These are phyloP conservation scores for Grantiella picta DNA, from an alignment of 2,113 vertebrate species.

Conservation along the genomic window DNA sequence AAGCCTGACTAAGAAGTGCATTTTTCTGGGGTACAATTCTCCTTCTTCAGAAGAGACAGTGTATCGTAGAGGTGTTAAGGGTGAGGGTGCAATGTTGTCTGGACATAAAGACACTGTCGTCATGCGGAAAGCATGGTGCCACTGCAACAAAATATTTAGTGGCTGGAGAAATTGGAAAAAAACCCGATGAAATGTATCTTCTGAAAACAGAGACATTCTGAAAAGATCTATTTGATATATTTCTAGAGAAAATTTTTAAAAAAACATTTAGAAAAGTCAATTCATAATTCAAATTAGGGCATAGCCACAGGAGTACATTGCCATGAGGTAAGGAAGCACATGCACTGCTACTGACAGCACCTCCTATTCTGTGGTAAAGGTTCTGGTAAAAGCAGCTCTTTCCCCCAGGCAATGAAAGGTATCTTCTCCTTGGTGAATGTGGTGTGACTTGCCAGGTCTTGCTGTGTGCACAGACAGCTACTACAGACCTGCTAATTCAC, in stretches of 20 bases:
- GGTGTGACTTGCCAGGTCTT: neutral
- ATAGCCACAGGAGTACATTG: neutral
- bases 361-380: neutral
- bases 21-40: neutral
- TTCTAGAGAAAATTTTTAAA: neutral
- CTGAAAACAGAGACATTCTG: neutral
- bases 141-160: neutral
- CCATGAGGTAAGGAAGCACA: neutral
- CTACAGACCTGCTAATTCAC: neutral
- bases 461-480: neutral
- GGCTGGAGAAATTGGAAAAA: neutral
- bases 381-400: neutral
- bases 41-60: neutral
- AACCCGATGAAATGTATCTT: neutral
- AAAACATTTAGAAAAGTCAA: neutral
- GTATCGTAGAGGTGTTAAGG: neutral
- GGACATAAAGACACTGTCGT: neutral
- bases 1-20: neutral
- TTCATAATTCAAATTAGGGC: neutral
- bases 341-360: neutral
- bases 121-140: rapidly evolving
- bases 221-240: neutral
- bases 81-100: neutral
- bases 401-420: neutral
- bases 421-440: neutral